Base-by-base conservation (phyloP, 30 jellyfish, hydroid and myxozoan species). In the Chrysaora quinquecirrha region DNA sequence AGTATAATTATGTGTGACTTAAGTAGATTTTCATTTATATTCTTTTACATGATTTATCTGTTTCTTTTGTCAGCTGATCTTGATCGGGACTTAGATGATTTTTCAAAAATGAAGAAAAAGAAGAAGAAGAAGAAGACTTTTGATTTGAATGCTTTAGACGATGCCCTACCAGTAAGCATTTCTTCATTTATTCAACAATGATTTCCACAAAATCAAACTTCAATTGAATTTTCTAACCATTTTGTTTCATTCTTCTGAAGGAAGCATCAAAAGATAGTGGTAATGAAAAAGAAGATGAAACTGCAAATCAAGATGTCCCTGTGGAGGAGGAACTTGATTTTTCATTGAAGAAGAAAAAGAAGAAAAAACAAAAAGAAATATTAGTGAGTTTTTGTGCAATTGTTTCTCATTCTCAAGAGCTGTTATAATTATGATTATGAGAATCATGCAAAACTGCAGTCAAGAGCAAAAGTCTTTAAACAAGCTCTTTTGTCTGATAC, bases 51-150 rank as follows among this genome's bases (percentile, higher is more conserved):
- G n/a, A n/a, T n/a, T n/a, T n/a, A n/a, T n/a, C n/a, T n/a, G n/a
- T 34, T 46, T 28, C 49, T 28, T 10, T 63, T 63, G 3, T 2
- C 20, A 63, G 75, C 75, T 63, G 49, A 63, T 22, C 11, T 24
- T 7, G 94, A 78, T 70, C 7, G 63, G 31, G 95, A 94, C 48
- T 48, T 87, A 67, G 99, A 94, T 69, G 99, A 94, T 52, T 87
- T 87, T 78, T 85, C 96, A 14, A 93, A 87, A 35, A 87, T 76
- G 81, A 94, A 77, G 82, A 94, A 87, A 61, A 75, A 58, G 92
- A 94, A 94, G 88, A 94, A 87, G 82, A 94, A 94, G 83, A 75
- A 85, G 89, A 82, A 76, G 89, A 73, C 68, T 10, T 76, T 73
- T 76, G 96, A 84, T n/a, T 25, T 89, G 77, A 86, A 69, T 48